Evolutionary conservation across 1,140 invertebrate genomes (phyloP).

Genomic region (Papilio aristodemus): DNA sequence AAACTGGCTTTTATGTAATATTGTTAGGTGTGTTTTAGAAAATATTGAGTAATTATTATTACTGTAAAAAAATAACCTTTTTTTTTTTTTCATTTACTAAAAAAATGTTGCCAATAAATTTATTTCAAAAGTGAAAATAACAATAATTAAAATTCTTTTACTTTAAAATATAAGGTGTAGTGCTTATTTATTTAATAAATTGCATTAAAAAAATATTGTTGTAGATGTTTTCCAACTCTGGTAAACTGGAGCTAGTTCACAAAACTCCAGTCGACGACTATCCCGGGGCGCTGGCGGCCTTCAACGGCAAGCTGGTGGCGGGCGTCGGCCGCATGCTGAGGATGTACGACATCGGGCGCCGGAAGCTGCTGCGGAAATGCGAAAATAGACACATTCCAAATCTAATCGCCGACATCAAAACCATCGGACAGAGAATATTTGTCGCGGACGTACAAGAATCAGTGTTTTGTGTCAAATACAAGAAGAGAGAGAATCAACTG

Average conservation of each 20-base stretch:
- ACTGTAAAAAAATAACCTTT: too few relatives aligned
- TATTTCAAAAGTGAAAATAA: too few relatives aligned
- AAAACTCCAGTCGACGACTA: conserved; percentile 97
- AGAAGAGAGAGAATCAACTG: conserved; percentile 97
- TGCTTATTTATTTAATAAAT: too few relatives aligned
- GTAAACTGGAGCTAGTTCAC: conserved; percentile 93
- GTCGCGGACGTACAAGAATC: conserved; percentile 98
- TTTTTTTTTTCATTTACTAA: too few relatives aligned
- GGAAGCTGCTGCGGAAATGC: conserved; percentile 98
- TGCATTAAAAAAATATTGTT: neutral
- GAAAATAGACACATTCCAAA: conserved; percentile 99
- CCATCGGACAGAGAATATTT: conserved; percentile 95
- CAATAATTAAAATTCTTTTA: too few relatives aligned
- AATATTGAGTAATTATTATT: too few relatives aligned
- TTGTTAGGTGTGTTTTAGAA: too few relatives aligned
- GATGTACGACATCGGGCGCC: conserved; percentile 96
- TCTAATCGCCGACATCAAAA: conserved; percentile 95
- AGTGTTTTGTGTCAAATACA: conserved; percentile 97
- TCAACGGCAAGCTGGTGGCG: conserved; percentile 95
- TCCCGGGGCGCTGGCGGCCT: conserved; percentile 92
- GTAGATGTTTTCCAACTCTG: conserved; percentile 47
- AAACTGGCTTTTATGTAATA: neutral
- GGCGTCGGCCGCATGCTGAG: conserved; percentile 95
- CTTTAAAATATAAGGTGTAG: too few relatives aligned
- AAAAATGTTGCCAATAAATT: too few relatives aligned